phyloP scores from a whole-genome alignment of 92 coral and sea anemone genomes.

The Paragorgia papillata region DNA sequence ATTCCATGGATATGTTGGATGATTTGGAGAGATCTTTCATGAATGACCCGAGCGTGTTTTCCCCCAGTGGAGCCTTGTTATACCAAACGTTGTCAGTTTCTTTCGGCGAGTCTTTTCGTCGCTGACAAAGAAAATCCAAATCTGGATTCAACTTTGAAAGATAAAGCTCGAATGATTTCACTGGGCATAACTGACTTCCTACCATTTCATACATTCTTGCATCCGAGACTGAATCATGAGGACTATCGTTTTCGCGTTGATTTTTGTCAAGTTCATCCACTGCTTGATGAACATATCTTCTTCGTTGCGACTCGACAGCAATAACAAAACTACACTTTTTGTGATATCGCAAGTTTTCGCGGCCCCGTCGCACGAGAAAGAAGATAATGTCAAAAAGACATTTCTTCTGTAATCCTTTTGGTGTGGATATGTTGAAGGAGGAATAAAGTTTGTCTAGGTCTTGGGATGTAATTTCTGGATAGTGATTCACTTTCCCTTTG shows the following conservation, averaged over 20 bases:
- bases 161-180: too few species aligned
- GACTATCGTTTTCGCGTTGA: conserved; percentile 30
- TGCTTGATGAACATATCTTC: conserved; percentile 20
- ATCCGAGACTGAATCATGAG: conserved; percentile 3
- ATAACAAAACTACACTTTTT: conserved; percentile 1
- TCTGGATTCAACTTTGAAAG: too few species aligned
- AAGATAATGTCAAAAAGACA: conserved; percentile 21
- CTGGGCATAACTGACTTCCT: conserved; percentile 1
- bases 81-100: too few species aligned
- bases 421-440: too few species aligned
- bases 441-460: conserved; percentile 12
- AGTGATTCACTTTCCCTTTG: conserved; percentile 13
- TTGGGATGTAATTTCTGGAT: conserved; percentile 30
- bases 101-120: too few species aligned
- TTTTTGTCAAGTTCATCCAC: conserved; percentile 30
- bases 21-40: too few species aligned
- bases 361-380: conserved; percentile 26
- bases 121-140: too few species aligned
- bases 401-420: conserved; percentile 23
- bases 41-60: too few species aligned
- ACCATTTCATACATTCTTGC: not conserved
- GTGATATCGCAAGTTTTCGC: conserved; percentile 22
- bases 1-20: too few species aligned
- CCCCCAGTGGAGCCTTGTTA: too few species aligned
- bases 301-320: conserved; percentile 11